Percentiles rank a stretch among this genome's conserved stretches.
These are phyloP conservation scores for Hymenochirus boettgeri DNA, from an alignment of 2,113 vertebrate species.

Conservation along the genomic window DNA sequence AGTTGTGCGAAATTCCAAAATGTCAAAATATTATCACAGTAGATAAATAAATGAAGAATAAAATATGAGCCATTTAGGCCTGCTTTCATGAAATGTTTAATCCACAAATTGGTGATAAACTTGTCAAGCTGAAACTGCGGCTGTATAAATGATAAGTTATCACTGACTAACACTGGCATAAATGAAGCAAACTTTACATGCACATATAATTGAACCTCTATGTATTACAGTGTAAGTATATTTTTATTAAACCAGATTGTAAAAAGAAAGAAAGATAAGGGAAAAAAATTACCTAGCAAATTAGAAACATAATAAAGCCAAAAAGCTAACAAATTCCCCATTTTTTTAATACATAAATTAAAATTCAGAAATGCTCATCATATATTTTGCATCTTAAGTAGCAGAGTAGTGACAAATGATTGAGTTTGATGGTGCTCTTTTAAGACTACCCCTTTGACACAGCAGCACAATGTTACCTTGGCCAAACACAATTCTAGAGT, in stretches of 20 bases:
- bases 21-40: conserved; percentile 1
- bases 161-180: background rate
- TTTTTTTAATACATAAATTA: no score
- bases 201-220: background rate
- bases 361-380: no score
- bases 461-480: no score
- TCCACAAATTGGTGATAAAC: background rate
- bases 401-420: no score
- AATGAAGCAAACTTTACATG: background rate
- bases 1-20: background rate
- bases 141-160: conserved; percentile 3
- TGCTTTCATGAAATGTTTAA: conserved; percentile 2
- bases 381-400: no score
- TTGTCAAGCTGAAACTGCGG: background rate
- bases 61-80: background rate
- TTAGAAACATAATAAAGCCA: no score
- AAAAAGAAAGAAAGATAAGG: background rate
- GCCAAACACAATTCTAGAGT: no score
- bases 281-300: background rate
- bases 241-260: background rate
- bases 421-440: no score
- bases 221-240: background rate
- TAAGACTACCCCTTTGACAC: no score
- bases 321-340: no score
- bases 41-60: background rate